Evolutionary conservation across 2,888 invertebrate species (phyloP).

Genomic region (Morpho achilles): DNA sequence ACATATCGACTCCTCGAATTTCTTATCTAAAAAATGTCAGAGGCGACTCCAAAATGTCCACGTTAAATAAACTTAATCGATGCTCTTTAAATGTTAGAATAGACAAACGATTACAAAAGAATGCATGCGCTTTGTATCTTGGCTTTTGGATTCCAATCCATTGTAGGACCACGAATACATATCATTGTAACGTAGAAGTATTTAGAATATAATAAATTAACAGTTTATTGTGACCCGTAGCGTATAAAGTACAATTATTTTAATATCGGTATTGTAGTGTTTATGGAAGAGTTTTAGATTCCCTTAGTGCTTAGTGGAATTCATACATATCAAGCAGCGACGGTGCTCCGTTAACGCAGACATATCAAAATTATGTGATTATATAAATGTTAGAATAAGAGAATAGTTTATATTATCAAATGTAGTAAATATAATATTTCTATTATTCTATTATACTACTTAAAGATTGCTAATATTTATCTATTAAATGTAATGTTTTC

Average conservation of each 20-base stretch:
- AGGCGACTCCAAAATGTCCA: conserved; percentile 74
- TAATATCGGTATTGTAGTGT: conserved; percentile 74
- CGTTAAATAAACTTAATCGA: conserved; percentile 69
- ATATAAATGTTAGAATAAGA: conserved; percentile 43
- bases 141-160: conserved; percentile 71
- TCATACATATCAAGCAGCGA: conserved; percentile 43
- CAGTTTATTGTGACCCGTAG: conserved; percentile 50
- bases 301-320: conserved; percentile 44
- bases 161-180: conserved; percentile 73
- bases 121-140: conserved; percentile 77
- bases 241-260: conserved; percentile 71
- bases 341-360: conserved; percentile 65
- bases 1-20: conserved; percentile 30
- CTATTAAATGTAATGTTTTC: too few species aligned
- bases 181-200: conserved; percentile 62
- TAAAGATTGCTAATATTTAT: too few species aligned
- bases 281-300: conserved; percentile 59
- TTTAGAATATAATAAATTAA: conserved; percentile 53
- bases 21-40: conserved; percentile 47
- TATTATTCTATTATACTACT: conserved; percentile 41
- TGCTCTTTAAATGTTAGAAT: conserved; percentile 6
- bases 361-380: conserved; percentile 77
- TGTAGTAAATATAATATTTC: neutral
- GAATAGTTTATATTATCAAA: conserved; percentile 9
- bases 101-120: conserved; percentile 41